Evolutionary conservation across 2,888 invertebrate species (phyloP).

Genomic region (Yponomeuta sedellus): DNA sequence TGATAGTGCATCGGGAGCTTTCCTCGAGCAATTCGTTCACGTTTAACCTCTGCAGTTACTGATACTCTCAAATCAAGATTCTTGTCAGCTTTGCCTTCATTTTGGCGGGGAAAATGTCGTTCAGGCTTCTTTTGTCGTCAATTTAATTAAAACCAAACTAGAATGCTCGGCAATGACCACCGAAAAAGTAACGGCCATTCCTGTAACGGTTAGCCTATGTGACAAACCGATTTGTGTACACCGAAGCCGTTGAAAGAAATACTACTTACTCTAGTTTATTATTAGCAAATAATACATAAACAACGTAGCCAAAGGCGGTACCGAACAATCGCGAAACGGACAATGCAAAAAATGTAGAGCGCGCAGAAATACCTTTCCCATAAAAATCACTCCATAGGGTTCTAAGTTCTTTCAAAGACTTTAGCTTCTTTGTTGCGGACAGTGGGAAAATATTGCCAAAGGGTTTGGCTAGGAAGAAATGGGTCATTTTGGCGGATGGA

Average conservation of each 20-base stretch:
- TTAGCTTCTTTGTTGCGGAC: slow-evolving; percentile 48
- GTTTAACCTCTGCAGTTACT: neutral
- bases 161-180: neutral
- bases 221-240: neutral
- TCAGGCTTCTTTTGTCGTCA: neutral
- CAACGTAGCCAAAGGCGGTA: slow-evolving; percentile 26
- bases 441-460: slow-evolving; percentile 70
- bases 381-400: slow-evolving; percentile 64
- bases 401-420: slow-evolving; percentile 32
- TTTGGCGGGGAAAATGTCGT: neutral
- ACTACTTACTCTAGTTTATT: neutral
- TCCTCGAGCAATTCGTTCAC: slow-evolving; percentile 14
- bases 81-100: neutral
- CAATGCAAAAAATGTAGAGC: slow-evolving; percentile 74
- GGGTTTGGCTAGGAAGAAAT: slow-evolving; percentile 48
- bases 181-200: neutral
- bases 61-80: neutral
- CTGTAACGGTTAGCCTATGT: neutral
- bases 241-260: neutral
- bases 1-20: slow-evolving; percentile 24
- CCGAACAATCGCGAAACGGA: slow-evolving; percentile 36
- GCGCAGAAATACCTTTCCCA: slow-evolving; percentile 61
- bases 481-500: slow-evolving; percentile 57
- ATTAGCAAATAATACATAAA: slow-evolving; percentile 45
- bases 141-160: neutral